A percentile compares a stretch with the other conserved stretches of the same genome.
phyloP scores from a whole-genome alignment of 2,888 invertebrate species.

The Epinotia bilunana region DNA sequence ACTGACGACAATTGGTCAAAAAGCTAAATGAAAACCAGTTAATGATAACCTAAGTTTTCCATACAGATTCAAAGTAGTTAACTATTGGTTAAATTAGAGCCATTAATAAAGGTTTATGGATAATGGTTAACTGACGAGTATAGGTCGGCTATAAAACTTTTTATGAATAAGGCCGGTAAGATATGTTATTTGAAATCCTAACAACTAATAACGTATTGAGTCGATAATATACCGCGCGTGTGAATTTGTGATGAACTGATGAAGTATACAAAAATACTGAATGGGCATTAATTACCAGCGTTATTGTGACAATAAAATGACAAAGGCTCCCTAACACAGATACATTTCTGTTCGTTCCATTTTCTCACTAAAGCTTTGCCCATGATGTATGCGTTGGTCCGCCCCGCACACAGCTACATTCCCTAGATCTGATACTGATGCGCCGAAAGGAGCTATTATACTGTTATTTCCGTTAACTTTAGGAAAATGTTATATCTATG shows the following conservation, averaged over 20 bases:
- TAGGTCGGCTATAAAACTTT: too few species aligned
- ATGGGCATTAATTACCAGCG: background rate
- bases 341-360: background rate
- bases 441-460: background rate
- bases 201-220: background rate
- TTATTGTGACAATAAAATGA: background rate
- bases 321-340: background rate
- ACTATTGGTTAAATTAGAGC: background rate
- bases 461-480: background rate
- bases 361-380: background rate
- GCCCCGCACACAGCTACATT: background rate
- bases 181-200: background rate
- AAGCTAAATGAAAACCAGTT: background rate
- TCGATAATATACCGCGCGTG: background rate
- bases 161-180: slow-evolving; percentile 11
- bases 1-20: background rate
- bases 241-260: background rate
- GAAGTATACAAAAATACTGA: background rate
- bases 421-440: background rate
- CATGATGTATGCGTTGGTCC: background rate
- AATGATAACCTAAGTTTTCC: background rate
- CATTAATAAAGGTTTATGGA: background rate
- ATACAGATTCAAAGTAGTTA: too few species aligned
- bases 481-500: too few species aligned
- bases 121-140: too few species aligned